phyloP scores from a whole-genome alignment of 2,113 vertebrate genomes.

The Pelodiscus sinensis region DNA sequence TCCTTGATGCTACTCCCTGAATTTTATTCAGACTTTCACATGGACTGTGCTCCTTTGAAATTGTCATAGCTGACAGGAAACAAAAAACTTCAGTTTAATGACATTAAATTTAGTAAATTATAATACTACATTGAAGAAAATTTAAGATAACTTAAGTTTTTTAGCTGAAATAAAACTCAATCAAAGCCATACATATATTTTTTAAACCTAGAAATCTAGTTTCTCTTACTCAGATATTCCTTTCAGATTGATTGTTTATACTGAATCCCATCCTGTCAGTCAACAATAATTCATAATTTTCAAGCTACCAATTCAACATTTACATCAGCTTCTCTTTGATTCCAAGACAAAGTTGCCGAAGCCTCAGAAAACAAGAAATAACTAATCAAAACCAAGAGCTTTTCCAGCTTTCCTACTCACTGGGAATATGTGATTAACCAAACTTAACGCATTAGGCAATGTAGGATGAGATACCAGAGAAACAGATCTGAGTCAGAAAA shows the following conservation, averaged over 20 bases:
- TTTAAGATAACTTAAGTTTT: slow-evolving; percentile 69
- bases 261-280: slow-evolving; percentile 65
- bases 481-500: slow-evolving; percentile 58
- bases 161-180: slow-evolving; percentile 70
- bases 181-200: slow-evolving; percentile 52
- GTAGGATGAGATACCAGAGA: slow-evolving; percentile 56
- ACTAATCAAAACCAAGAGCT: slow-evolving; percentile 37
- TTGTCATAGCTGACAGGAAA: slow-evolving; percentile 70
- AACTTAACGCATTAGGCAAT: slow-evolving; percentile 63
- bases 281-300: slow-evolving; percentile 69
- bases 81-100: slow-evolving; percentile 77
- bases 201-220: slow-evolving; percentile 58
- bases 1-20: slow-evolving; percentile 82
- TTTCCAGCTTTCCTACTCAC: slow-evolving; percentile 32
- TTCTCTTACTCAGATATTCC: slow-evolving; percentile 53
- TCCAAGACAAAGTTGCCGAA: slow-evolving; percentile 60
- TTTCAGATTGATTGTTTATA: slow-evolving; percentile 66
- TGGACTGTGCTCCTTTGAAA: slow-evolving; percentile 74
- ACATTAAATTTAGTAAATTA: slow-evolving; percentile 63
- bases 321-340: slow-evolving; percentile 35
- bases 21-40: slow-evolving; percentile 83
- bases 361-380: slow-evolving; percentile 34
- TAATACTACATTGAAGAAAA: slow-evolving; percentile 68
- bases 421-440: slow-evolving; percentile 57
- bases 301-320: slow-evolving; percentile 26